These are phyloP conservation scores for Pundamilia nyererei DNA, from an alignment of 2,113 vertebrate species.

Conservation along the genomic window DNA sequence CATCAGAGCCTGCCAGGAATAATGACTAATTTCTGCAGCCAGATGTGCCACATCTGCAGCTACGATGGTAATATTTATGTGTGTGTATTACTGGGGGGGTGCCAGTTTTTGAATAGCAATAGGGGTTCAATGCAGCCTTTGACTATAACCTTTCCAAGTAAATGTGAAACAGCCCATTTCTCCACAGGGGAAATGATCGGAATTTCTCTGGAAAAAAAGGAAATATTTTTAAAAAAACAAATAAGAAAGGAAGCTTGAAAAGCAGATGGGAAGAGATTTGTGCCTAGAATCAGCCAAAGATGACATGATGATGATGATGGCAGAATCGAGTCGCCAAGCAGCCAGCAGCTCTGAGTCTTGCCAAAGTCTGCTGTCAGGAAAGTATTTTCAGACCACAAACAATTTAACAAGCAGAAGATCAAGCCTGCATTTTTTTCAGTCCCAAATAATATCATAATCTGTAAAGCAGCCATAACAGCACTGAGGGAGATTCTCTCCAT, in stretches of 20 bases:
- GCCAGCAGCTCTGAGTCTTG: background rate
- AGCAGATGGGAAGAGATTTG: background rate
- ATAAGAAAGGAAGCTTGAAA: background rate
- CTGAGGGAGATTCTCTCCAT: background rate
- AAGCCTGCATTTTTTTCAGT: background rate
- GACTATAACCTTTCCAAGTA: constrained; percentile 1
- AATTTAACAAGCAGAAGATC: background rate
- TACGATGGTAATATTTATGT: constrained; percentile 39
- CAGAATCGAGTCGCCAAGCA: background rate
- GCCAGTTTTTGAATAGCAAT: background rate
- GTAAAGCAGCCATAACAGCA: background rate
- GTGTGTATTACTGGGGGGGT: background rate
- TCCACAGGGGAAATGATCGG: constrained; percentile 5
- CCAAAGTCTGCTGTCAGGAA: constrained; percentile 6
- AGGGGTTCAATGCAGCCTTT: background rate
- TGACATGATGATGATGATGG: background rate
- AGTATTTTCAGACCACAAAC: constrained; percentile 15
- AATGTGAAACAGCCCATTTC: background rate
- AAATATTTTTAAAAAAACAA: background rate
- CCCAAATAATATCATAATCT: background rate
- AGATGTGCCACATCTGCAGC: constrained; percentile 76
- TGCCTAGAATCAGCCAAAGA: background rate
- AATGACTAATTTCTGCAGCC: constrained; percentile 75
- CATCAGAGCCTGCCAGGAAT: constrained; percentile 34
- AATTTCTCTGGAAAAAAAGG: constrained; percentile 37